phyloP scores from a whole-genome alignment of 2,113 vertebrate species.

The Grus americana region DNA sequence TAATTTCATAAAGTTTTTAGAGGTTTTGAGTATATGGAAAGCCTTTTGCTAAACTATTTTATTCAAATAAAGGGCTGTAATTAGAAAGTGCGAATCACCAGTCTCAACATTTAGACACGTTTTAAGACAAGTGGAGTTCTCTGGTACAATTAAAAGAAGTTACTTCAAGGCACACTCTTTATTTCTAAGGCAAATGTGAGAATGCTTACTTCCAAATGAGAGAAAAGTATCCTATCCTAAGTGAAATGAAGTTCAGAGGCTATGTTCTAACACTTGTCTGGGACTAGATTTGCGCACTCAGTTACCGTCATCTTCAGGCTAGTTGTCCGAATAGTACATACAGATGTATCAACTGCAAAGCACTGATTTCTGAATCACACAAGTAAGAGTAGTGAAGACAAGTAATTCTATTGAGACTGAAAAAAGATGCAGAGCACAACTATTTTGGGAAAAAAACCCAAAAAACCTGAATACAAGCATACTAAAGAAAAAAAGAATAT shows the following conservation, averaged over 20 bases:
- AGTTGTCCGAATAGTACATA: neutral
- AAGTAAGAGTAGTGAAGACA: neutral
- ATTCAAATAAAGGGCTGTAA: neutral
- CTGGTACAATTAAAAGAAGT: neutral
- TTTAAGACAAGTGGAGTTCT: neutral
- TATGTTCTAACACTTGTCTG: neutral
- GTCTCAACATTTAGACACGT: neutral
- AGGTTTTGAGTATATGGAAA: neutral
- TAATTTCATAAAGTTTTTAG: neutral
- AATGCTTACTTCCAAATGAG: neutral
- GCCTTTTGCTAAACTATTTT: neutral
- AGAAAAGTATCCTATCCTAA: neutral
- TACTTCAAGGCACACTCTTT: neutral
- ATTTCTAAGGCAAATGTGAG: neutral
- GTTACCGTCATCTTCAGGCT: neutral
- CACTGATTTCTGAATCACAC: neutral
- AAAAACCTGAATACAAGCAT: neutral
- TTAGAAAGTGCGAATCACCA: neutral
- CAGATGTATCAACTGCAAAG: neutral
- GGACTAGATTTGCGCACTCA: neutral
- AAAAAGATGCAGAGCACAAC: neutral
- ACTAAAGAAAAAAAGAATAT: neutral
- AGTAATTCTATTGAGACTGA: neutral
- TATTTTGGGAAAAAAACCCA: neutral
- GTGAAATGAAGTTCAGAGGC: neutral